Conservation (phyloP, 1,140 invertebrate genomes). For the Phymastichus coffea region DNA sequence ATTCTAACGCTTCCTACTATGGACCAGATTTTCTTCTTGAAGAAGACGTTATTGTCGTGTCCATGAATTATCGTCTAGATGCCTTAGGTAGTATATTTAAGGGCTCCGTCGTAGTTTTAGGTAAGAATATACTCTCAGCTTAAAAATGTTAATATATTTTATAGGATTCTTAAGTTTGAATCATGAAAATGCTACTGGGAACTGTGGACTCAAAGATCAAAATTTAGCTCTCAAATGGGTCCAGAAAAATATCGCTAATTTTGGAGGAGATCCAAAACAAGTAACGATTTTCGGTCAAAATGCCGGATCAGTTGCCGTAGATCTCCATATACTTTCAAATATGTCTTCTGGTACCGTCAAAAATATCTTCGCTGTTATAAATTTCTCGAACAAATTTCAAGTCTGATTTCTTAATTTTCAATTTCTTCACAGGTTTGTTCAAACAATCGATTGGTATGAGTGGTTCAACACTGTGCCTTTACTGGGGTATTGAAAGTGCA, state of each 20-base stretch:
- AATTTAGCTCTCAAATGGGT: slow-evolving; percentile 64
- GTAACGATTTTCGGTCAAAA: slow-evolving; percentile 59
- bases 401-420: neutral
- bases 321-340: slow-evolving; percentile 53
- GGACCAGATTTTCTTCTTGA: slow-evolving; percentile 64
- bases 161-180: slow-evolving; percentile 55
- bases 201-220: slow-evolving; percentile 64
- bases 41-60: slow-evolving; percentile 66
- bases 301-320: slow-evolving; percentile 54
- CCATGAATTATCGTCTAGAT: slow-evolving; percentile 71
- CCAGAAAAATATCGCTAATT: slow-evolving; percentile 60
- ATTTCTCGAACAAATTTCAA: neutral
- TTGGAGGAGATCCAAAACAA: slow-evolving; percentile 59
- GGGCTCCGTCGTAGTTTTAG: no score
- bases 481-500: slow-evolving; percentile 61
- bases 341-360: slow-evolving; percentile 44
- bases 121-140: no score
- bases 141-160: neutral
- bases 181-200: slow-evolving; percentile 55
- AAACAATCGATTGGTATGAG: slow-evolving; percentile 65
- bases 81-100: slow-evolving; percentile 59
- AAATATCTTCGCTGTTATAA: neutral
- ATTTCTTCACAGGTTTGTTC: slow-evolving; percentile 58
- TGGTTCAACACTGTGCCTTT: slow-evolving; percentile 65
- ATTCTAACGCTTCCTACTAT: slow-evolving; percentile 45